phyloP scores from a whole-genome alignment of 2,888 invertebrate genomes.

The Meandrusa payeni region DNA sequence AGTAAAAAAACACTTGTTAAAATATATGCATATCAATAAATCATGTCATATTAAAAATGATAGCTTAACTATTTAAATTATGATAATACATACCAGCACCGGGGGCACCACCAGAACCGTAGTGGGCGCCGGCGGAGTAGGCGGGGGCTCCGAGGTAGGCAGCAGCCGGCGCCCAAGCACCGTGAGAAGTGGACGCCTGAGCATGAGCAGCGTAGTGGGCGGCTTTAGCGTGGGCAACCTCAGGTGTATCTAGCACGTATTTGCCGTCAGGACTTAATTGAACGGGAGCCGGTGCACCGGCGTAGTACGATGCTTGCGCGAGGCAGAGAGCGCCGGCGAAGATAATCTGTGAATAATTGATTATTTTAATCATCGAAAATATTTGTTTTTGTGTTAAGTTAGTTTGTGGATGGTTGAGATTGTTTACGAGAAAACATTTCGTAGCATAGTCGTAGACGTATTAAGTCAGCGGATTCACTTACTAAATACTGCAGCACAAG shows the following conservation, averaged over 20 bases:
- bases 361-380: too few relatives aligned
- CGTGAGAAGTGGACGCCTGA: conserved; percentile 69
- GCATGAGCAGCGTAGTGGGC: conserved; percentile 73
- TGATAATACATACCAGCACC: conserved; percentile 59
- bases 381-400: too few relatives aligned
- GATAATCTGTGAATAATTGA: conserved; percentile 58
- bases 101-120: conserved; percentile 71
- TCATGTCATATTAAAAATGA: too few relatives aligned
- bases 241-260: conserved; percentile 76
- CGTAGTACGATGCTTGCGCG: conserved; percentile 78
- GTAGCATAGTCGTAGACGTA: too few relatives aligned
- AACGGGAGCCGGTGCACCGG: conserved; percentile 68
- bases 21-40: too few relatives aligned
- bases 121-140: conserved; percentile 50
- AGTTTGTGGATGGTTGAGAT: too few relatives aligned
- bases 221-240: conserved; percentile 75
- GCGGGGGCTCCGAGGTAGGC: conserved; percentile 50
- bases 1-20: too few relatives aligned
- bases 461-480: too few relatives aligned
- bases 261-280: conserved; percentile 78
- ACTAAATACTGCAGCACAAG: too few relatives aligned
- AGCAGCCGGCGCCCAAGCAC: conserved; percentile 67
- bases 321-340: conserved; percentile 72
- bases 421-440: too few relatives aligned
- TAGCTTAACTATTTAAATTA: too few relatives aligned